Evolutionary conservation across 2,797 vertebrate genomes (phyloP).

Genomic region (Hydrophis major): DNA sequence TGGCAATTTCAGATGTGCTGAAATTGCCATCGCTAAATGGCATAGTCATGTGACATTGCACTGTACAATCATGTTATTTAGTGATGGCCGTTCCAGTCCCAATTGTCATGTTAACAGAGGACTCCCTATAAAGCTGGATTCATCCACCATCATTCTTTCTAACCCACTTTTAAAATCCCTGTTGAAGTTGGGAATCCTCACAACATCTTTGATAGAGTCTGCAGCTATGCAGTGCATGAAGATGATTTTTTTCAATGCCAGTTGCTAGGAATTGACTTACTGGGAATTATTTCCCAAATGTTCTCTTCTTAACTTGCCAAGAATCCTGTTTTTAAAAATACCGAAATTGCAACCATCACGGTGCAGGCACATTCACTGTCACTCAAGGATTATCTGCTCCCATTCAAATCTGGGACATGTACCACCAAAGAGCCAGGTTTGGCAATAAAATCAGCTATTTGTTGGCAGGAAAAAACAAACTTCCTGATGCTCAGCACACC

Average conservation of each 20-base stretch:
- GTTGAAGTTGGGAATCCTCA: background rate
- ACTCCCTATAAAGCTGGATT: background rate
- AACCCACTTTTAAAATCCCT: background rate
- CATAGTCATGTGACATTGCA: background rate
- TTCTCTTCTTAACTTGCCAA: background rate
- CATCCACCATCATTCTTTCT: background rate
- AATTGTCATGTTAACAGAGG: background rate
- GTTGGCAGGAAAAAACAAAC: background rate
- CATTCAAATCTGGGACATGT: background rate
- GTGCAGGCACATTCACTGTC: background rate
- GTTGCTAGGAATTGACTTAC: background rate
- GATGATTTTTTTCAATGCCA: background rate
- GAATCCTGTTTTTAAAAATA: background rate
- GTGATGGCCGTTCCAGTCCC: background rate
- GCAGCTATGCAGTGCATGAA: background rate
- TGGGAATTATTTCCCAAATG: background rate
- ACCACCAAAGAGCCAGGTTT: background rate
- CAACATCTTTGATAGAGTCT: background rate
- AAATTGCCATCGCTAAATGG: background rate
- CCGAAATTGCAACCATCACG: background rate
- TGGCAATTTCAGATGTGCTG: background rate
- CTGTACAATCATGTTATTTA: background rate
- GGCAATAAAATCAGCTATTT: background rate
- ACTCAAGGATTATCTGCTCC: background rate
- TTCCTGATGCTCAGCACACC: background rate